Conservation (phyloP, 2,113 vertebrate genomes). For the Oncorhynchus keta region DNA sequence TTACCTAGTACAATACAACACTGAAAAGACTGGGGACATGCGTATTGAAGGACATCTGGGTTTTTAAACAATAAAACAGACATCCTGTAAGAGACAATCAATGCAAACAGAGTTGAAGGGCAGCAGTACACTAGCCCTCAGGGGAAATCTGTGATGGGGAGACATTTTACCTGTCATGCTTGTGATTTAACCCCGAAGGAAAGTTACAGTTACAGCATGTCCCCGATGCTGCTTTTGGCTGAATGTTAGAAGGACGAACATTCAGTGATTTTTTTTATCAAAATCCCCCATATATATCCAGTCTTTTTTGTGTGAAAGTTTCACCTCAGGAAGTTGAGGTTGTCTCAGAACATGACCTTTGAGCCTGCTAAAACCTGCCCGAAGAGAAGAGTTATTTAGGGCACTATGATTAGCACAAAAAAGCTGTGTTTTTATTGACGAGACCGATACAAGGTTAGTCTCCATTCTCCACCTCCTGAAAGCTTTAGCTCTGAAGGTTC, state of each 20-base stretch:
- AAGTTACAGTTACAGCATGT: neutral
- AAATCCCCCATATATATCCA: conserved; percentile 33
- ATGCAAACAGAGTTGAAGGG: conserved; percentile 50
- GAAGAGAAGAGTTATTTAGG: conserved; percentile 15
- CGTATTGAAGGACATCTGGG: conserved; percentile 36
- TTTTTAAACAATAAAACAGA: conserved; percentile 26
- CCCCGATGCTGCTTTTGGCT: conserved; percentile 19
- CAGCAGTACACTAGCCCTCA: conserved; percentile 38
- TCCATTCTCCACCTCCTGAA: neutral
- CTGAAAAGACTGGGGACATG: conserved; percentile 5
- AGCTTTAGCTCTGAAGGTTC: conserved; percentile 46
- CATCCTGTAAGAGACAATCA: conserved; percentile 40
- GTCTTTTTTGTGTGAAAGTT: conserved; percentile 15
- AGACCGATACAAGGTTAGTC: conserved; percentile 14
- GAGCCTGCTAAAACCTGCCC: conserved; percentile 13
- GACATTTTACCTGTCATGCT: conserved; percentile 45
- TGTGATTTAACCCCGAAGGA: conserved; percentile 34
- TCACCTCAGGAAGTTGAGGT: conserved; percentile 30
- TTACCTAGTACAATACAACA: neutral
- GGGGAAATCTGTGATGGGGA: conserved; percentile 8
- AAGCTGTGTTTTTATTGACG: conserved; percentile 52
- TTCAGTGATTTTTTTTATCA: neutral
- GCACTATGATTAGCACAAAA: conserved; percentile 59
- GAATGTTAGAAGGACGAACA: too few relatives aligned
- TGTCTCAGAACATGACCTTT: conserved; percentile 33